Percentiles rank a stretch among this genome's conserved stretches.
Evolutionary conservation across 2,113 vertebrate genomes (phyloP).

Genomic region (Cacatua alba): DNA sequence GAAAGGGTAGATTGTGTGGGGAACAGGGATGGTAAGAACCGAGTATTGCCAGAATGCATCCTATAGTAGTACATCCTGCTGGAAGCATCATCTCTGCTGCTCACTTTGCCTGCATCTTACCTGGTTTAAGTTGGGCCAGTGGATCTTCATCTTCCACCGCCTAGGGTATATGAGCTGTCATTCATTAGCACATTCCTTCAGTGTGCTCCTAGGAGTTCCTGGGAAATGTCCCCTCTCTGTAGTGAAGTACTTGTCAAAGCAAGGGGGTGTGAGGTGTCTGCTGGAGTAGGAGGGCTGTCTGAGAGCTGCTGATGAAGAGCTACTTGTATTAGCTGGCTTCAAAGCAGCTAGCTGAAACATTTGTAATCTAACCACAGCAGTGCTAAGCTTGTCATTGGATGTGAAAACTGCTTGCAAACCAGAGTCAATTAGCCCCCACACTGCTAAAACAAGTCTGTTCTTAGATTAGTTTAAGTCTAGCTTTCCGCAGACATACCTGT

Average conservation of each 20-base stretch:
- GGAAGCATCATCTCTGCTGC: not conserved
- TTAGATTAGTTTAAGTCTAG: not conserved
- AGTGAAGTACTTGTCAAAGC: not conserved
- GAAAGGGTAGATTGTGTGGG: not conserved
- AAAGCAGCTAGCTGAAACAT: not conserved
- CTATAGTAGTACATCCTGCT: not conserved
- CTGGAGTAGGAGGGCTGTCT: not conserved
- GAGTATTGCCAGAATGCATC: not conserved
- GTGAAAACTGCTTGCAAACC: not conserved
- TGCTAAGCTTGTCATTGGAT: not conserved
- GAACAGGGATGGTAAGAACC: not conserved
- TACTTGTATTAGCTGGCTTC: not conserved
- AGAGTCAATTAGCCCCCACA: fast-evolving
- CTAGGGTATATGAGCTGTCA: not conserved
- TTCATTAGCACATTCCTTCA: not conserved
- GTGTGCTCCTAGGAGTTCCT: not conserved
- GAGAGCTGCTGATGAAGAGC: not conserved
- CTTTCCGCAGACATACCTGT: not conserved
- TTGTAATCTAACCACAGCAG: not conserved
- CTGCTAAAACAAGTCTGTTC: not conserved
- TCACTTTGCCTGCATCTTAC: not conserved
- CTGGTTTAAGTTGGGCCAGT: not conserved
- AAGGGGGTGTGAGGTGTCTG: not conserved
- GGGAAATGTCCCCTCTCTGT: not conserved
- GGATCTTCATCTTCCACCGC: not conserved